A percentile compares a stretch with the other conserved stretches of the same genome.
Evolutionary conservation across 2,113 vertebrate genomes (phyloP).

Genomic region (Oreochromis aureus): DNA sequence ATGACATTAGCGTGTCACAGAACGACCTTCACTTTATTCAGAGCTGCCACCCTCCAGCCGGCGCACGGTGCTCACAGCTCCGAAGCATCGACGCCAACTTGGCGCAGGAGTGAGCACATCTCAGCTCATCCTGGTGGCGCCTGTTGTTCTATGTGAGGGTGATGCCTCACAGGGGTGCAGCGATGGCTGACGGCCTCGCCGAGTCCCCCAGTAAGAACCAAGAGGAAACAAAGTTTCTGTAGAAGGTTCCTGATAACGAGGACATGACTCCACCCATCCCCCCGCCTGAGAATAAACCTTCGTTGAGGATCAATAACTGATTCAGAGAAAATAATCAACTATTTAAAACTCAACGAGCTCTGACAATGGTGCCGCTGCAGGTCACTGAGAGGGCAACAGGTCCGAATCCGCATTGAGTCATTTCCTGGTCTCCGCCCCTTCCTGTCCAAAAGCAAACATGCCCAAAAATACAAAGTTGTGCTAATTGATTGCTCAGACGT

Average conservation of each 20-base stretch:
- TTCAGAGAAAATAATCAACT: background rate
- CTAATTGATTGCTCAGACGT: background rate
- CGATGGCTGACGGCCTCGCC: background rate
- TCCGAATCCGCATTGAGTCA: background rate
- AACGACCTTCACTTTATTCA: background rate
- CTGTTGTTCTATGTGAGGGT: background rate
- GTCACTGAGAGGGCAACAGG: background rate
- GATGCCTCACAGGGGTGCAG: background rate
- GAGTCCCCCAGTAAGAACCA: background rate
- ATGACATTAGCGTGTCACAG: background rate
- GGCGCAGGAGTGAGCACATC: background rate
- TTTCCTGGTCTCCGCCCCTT: background rate
- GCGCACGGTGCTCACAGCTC: background rate
- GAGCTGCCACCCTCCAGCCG: background rate
- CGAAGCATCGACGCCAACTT: background rate
- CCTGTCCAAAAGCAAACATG: background rate
- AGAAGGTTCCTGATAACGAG: background rate
- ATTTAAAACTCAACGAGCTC: background rate
- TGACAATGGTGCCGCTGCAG: background rate
- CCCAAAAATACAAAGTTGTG: background rate
- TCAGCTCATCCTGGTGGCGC: background rate
- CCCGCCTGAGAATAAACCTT: background rate
- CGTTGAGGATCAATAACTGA: background rate
- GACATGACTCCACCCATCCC: background rate
- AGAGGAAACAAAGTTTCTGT: background rate